A percentile compares a stretch with the other conserved stretches of the same genome.
Evolutionary conservation across 2,113 vertebrate genomes (phyloP).

Genomic region (Procavia capensis): DNA sequence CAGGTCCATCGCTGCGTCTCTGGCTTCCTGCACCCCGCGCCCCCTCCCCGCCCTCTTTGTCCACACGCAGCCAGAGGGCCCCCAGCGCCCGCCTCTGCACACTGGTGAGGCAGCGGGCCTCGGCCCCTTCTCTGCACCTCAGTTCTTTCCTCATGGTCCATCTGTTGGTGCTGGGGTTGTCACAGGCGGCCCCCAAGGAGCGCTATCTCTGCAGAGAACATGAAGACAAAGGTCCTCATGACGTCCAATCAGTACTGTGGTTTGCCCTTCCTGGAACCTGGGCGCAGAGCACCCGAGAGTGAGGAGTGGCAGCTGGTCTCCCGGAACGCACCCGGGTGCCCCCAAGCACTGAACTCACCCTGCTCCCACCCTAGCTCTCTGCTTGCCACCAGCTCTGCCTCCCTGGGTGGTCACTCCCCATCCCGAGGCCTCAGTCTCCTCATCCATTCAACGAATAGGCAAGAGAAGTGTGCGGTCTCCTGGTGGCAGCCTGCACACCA

Average conservation of each 20-base stretch:
- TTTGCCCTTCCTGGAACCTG: neutral
- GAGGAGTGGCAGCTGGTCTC: neutral
- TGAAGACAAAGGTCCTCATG: neutral
- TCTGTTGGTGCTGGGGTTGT: neutral
- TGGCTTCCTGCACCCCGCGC: neutral
- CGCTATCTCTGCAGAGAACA: neutral
- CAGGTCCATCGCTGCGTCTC: too few species aligned
- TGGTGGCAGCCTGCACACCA: neutral
- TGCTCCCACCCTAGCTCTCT: neutral
- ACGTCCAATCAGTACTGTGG: neutral
- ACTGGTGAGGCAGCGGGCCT: neutral
- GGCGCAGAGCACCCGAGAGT: too few species aligned
- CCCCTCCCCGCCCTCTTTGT: neutral
- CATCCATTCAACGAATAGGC: neutral
- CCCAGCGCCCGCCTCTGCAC: neutral
- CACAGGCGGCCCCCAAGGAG: too few species aligned
- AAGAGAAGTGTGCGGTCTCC: neutral
- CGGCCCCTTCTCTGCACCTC: neutral
- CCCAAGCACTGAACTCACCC: too few species aligned
- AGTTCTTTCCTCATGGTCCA: neutral
- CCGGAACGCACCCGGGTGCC: fast-evolving
- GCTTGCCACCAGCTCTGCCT: neutral
- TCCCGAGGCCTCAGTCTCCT: neutral
- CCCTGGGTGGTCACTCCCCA: neutral
- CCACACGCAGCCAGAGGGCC: neutral